Base-by-base conservation (phyloP, 2,113 vertebrate genomes). In the Daboia siamensis region DNA sequence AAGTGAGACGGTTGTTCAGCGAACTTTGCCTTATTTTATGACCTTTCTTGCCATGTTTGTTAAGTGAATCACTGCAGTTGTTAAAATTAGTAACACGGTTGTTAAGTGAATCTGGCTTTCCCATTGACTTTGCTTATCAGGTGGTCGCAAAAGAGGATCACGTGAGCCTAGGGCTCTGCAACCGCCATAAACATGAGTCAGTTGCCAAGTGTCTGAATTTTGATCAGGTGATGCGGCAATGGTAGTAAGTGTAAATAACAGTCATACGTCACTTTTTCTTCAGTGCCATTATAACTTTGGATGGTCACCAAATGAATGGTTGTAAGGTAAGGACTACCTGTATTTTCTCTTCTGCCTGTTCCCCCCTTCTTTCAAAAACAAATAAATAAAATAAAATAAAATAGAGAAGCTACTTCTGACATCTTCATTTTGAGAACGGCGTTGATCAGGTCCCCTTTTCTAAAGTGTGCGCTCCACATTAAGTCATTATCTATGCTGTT, bases 401-500 rank as follows among this genome's bases (percentile, higher is more conserved):
- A 51, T 96, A 97, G 98, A 98, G 97, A 97, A 98, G 97, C 95
- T 90, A 0, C 96, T 96, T 97, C 95, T 98, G 98, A 98, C 98
- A 98, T 98, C 98, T 98, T 98, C 97, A 98, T 98, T 98, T 97
- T 95, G 97, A 97, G 96, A 96, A 97, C 96, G 97, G 97, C 97
- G 97, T 97, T 97, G 97, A 98, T 98, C 97, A 96, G 20, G 96
- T 96, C 96, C 97, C 92, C 98, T 97, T 97, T 98, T 97, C 98
- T 98, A 97, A 98, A 98, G 97, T 98, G 97, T 98, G 97, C 97
- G 98, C 98, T 99, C 98, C 98, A 98, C 98, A 98, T 99, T 98
- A 99, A 98, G 97, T 99, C 98, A 99, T 99, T 99, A 99, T 99
- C 98, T 98, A 98, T 98, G 98, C 98, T 98, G 96, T 98, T 98